Base-by-base conservation (phyloP, 2,113 vertebrate genomes). In the Bagarius yarrelli region DNA sequence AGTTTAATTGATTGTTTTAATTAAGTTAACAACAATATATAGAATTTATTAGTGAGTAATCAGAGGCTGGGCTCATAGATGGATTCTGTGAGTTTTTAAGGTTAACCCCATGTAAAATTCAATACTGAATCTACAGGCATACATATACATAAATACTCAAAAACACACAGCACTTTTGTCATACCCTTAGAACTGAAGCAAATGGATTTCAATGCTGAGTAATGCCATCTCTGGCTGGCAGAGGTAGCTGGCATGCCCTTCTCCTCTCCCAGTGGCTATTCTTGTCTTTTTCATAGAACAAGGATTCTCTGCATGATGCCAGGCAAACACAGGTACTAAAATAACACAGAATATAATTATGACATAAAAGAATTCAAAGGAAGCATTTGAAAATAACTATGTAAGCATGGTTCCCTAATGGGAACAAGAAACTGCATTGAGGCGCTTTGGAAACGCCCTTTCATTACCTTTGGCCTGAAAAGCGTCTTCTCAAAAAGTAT, bases 121-220 rank as follows among this genome's bases (percentile, higher is more conserved):
- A 70, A 77, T 44, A 57, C 25, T 40, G 34, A 36, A 63, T 8
- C 40, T 40, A 79, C 77, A 21, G 21, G 44, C 8, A 8, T 36
- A 59, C 47, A 61, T 21, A n/a, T 69, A 72, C 75, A 70, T 11
- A 72, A 67, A 72, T 5, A 36, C 59, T 55, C 15, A 78, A 52
- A 27, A 32, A 80, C 19, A 34, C 55, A 60, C 80, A n/a, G n/a
- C 80, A 88, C 52, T 70, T 70, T 76, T 87, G 87, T 84, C 83
- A 83, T 74, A 61, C 75, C 67, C 36, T 90, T 80, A 83, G 84
- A 72, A 79, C 82, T 87, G 64, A 67, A 89, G 85, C 89, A 91
- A 90, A 91, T 91, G 90, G 87, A 81, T 88, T 90, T 91, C 89
- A 80, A 87, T 88, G 86, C 86, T 89, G 85, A 69, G 74, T 32